Evolutionary conservation across 2,888 invertebrate species (phyloP).

Genomic region (Phragmatobia fuliginosa): DNA sequence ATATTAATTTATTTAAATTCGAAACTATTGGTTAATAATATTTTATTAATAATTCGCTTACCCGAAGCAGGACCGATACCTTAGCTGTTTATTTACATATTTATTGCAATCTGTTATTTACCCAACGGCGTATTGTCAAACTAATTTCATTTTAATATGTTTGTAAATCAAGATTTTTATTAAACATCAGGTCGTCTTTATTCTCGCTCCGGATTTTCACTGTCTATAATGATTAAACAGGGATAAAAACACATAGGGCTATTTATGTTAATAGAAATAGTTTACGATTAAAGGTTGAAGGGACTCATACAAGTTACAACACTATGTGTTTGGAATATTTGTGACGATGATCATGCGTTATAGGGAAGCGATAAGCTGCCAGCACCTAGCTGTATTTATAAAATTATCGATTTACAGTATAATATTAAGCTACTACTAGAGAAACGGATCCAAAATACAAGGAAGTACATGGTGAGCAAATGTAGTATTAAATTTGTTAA

Average conservation of each 20-base stretch:
- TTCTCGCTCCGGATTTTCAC: conserved; percentile 72
- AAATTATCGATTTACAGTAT: conserved; percentile 64
- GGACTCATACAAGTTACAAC: conserved; percentile 42
- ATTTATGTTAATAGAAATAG: conserved; percentile 45
- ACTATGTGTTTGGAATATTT: conserved; percentile 49
- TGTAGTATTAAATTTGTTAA: conserved; percentile 64
- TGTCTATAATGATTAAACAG: conserved; percentile 77
- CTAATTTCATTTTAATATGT: conserved; percentile 50
- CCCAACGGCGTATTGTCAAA: conserved; percentile 63
- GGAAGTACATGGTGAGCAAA: conserved; percentile 84
- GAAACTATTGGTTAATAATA: conserved; percentile 77
- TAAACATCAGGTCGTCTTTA: conserved; percentile 43
- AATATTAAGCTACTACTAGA: conserved; percentile 75
- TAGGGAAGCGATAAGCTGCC: conserved; percentile 56
- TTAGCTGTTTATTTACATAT: conserved; percentile 80
- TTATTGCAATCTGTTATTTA: conserved; percentile 82
- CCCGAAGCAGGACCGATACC: conserved; percentile 77
- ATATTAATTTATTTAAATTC: conserved; percentile 81
- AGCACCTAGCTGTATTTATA: conserved; percentile 70
- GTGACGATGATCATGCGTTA: conserved; percentile 71
- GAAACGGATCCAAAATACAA: conserved; percentile 79
- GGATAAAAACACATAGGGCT: conserved; percentile 56
- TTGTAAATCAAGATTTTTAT: conserved; percentile 52
- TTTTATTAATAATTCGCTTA: conserved; percentile 70
- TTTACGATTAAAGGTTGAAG: conserved; percentile 34